Conservation (phyloP, 2,888 invertebrate genomes). For the Mactromeris polynyma region DNA sequence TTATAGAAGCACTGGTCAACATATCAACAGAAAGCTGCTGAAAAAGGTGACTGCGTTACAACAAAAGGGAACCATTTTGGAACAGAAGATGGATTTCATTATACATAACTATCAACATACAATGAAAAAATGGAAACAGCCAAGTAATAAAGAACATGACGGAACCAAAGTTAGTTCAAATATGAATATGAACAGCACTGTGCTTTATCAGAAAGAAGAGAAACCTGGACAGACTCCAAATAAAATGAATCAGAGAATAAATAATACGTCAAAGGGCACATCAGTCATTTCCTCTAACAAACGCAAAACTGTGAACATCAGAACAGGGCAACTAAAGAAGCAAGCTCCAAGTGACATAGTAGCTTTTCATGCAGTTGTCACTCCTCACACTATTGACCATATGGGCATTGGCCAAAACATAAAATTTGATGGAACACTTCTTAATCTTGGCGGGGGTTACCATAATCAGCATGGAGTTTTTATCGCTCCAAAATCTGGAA, state of each 20-base stretch:
- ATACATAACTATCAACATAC: no score
- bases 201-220: background rate
- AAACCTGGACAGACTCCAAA: background rate
- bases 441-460: conserved; percentile 1
- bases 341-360: background rate
- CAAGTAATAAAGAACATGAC: no score
- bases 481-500: conserved; percentile 18
- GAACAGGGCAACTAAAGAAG: background rate
- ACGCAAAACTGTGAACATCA: background rate
- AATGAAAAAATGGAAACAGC: background rate
- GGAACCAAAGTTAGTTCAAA: no score
- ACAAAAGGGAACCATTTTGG: no score
- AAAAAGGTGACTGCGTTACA: background rate
- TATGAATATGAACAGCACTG: no score
- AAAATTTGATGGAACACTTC: background rate
- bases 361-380: conserved; percentile 24
- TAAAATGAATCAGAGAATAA: no score
- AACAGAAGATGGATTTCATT: no score
- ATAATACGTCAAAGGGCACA: no score
- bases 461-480: conserved; percentile 33
- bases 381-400: background rate
- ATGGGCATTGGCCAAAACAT: conserved; percentile 22
- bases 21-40: background rate
- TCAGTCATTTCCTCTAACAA: no score
- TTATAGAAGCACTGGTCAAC: background rate